A percentile compares a stretch with the other conserved stretches of the same genome.
Evolutionary conservation across 2,113 vertebrate species (phyloP).

Genomic region (Anseranas semipalmata): DNA sequence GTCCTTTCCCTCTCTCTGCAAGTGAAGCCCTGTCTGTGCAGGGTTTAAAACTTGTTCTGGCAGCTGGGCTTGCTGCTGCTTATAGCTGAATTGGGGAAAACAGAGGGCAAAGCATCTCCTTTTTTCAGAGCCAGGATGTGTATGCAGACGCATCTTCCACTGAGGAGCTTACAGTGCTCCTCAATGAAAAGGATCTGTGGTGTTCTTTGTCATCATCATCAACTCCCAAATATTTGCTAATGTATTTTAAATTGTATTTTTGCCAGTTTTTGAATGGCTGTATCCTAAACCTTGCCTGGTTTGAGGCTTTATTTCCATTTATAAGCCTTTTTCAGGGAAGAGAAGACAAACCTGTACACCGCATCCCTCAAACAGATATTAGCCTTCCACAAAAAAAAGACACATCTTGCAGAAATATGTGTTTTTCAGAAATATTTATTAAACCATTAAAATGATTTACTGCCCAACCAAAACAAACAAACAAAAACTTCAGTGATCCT

Average conservation of each 20-base stretch:
- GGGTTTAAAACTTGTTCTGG: background rate
- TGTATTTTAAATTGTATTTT: background rate
- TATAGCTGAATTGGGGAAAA: background rate
- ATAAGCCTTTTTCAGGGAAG: background rate
- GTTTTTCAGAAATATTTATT: constrained; percentile 70
- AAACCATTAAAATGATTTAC: constrained; percentile 65
- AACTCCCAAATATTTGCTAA: background rate
- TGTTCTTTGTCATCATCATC: background rate
- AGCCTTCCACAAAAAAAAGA: background rate
- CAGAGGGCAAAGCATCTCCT: background rate
- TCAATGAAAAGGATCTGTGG: background rate
- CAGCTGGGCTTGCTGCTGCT: background rate
- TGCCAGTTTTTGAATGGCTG: background rate
- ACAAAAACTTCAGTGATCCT: background rate
- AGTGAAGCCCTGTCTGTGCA: too few species aligned
- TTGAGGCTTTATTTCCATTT: background rate
- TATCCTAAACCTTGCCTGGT: background rate
- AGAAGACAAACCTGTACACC: background rate
- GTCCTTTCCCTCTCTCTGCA: background rate
- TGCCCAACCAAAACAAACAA: background rate
- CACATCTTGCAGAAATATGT: background rate
- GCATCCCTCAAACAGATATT: background rate
- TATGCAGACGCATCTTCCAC: background rate
- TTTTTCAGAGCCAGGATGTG: background rate
- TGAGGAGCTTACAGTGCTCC: background rate